Conservation (phyloP, 2,888 invertebrate genomes). For the Unio pictorum region DNA sequence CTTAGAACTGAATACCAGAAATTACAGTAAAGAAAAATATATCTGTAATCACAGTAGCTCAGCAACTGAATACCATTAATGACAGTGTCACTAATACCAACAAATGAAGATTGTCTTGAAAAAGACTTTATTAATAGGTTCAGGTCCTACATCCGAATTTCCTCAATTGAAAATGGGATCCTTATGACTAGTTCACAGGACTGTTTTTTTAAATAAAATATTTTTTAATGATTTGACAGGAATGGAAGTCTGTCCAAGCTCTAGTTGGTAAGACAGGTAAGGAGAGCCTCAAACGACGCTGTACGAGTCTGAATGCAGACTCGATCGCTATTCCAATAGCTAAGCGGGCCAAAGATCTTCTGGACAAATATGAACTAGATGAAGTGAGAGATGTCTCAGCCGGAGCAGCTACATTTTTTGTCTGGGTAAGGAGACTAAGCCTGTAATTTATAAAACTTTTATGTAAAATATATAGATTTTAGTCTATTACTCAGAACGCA, state of each 20-base stretch:
- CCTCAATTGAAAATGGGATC: not conserved
- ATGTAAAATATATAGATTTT: too few relatives aligned
- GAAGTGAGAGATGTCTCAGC: conserved; percentile 68
- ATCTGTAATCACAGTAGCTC: too few relatives aligned
- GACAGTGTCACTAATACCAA: too few relatives aligned
- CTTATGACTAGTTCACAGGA: not conserved
- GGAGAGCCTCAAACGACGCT: conserved; percentile 66
- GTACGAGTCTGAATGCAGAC: conserved; percentile 60
- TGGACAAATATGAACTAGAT: conserved; percentile 62
- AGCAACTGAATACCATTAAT: too few relatives aligned
- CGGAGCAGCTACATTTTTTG: conserved; percentile 69
- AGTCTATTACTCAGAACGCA: too few relatives aligned
- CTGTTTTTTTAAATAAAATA: not conserved
- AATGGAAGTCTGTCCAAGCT: conserved; percentile 67
- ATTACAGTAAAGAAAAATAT: too few relatives aligned
- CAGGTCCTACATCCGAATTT: not conserved
- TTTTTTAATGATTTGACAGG: conserved; percentile 33
- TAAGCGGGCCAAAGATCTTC: conserved; percentile 50
- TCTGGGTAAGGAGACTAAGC: conserved; percentile 58
- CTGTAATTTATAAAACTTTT: too few relatives aligned
- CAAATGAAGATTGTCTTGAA: too few relatives aligned
- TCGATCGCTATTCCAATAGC: conserved; percentile 47
- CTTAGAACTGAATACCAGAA: too few relatives aligned
- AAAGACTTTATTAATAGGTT: too few relatives aligned
- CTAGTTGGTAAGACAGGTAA: conserved; percentile 69